A percentile compares a stretch with the other conserved stretches of the same genome.
Conservation (phyloP, 2,113 vertebrate genomes). For the Xenopus laevis region DNA sequence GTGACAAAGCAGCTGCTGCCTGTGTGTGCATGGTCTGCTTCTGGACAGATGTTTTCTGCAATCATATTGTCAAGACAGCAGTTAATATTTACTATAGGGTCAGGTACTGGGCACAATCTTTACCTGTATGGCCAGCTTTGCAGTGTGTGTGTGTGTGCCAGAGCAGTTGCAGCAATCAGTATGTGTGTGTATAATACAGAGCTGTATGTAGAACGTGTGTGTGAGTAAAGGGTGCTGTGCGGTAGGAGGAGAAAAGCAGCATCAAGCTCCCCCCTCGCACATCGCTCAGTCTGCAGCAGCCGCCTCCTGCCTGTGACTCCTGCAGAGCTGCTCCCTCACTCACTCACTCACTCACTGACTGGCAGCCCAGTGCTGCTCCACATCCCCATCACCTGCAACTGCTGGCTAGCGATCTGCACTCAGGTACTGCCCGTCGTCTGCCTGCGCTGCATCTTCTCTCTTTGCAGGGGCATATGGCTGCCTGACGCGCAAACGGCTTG, state of each 20-base stretch:
- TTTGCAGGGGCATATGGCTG: too few species aligned
- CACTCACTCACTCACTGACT: background rate
- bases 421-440: too few species aligned
- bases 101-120: background rate
- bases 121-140: background rate
- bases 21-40: too few species aligned
- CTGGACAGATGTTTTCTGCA: too few species aligned
- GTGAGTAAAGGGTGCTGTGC: background rate
- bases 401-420: background rate
- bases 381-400: background rate
- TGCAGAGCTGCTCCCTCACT: conserved; percentile 23
- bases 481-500: background rate
- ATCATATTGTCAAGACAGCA: too few species aligned
- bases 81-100: too few species aligned
- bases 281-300: conserved; percentile 10
- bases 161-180: too few species aligned
- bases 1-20: too few species aligned
- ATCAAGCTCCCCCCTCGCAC: conserved; percentile 23
- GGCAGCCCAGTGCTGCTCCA: background rate
- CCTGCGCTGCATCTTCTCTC: too few species aligned
- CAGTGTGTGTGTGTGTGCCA: too few species aligned
- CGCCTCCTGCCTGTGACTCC: conserved; percentile 27
- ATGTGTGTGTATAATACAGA: background rate
- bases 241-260: conserved; percentile 21
- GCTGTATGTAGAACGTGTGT: background rate